phyloP scores from a whole-genome alignment of 2,888 invertebrate species.

The Linnaemya vulpina region DNA sequence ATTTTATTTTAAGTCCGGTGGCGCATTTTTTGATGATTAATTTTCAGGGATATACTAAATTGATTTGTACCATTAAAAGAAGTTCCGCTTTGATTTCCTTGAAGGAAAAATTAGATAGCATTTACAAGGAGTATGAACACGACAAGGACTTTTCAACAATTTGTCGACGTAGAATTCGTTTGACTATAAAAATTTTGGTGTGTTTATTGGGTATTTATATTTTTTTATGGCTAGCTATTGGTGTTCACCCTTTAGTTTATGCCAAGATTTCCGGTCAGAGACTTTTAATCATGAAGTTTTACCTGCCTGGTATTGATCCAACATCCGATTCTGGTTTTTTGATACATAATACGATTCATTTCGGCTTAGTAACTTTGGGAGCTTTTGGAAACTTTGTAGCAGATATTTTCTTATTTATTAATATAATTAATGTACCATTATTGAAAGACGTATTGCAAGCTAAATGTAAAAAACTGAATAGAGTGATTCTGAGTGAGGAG shows the following conservation, averaged over 20 bases:
- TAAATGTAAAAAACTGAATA: conserved; percentile 75
- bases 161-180: conserved; percentile 68
- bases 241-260: conserved; percentile 66
- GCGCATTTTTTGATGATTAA: background rate
- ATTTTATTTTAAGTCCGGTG: background rate
- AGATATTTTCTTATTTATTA: conserved; percentile 77
- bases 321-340: conserved; percentile 70
- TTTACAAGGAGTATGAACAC: conserved; percentile 74
- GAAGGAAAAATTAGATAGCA: conserved; percentile 61
- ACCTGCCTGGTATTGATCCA: conserved; percentile 74
- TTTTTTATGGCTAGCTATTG: background rate
- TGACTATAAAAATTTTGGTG: conserved; percentile 65
- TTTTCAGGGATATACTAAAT: conserved; percentile 24
- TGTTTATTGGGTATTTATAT: conserved; percentile 66
- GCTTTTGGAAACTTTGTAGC: conserved; percentile 76
- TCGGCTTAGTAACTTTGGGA: conserved; percentile 69
- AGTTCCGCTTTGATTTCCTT: conserved; percentile 51
- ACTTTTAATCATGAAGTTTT: conserved; percentile 74
- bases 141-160: conserved; percentile 69
- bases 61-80: conserved; percentile 1
- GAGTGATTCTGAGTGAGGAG: conserved; percentile 11
- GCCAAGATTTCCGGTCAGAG: conserved; percentile 58
- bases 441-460: conserved; percentile 75
- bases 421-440: conserved; percentile 74
- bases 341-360: conserved; percentile 68